Base-by-base conservation (phyloP, 2,888 invertebrate genomes). In the Apodemia mormo region DNA sequence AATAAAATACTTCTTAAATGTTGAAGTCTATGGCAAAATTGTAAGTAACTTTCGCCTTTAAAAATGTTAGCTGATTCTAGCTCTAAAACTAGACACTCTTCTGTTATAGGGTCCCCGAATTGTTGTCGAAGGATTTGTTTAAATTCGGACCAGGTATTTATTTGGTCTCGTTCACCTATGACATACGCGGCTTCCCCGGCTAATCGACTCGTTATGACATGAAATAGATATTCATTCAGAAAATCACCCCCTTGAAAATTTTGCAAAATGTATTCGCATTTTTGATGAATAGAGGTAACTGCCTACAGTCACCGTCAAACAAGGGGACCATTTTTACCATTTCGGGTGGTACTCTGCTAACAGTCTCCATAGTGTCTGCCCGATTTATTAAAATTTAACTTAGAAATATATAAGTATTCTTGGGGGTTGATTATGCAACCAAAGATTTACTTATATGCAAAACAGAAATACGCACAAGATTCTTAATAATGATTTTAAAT, bases 21-120 rank as follows among this genome's bases (percentile, higher is more conserved):
- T 67, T 74, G 76, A 1, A 76, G 58, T 37, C 75, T 71, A 65
- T 75, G 69, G 30, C 68, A 74, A 70, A 76, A 73, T 1, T 76
- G 72, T 33, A 72, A 67, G 70, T 72, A 76, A 70, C 68, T 71
- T 71, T 76, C 74, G 7, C 64, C 65, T 7, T 56, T 65, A 12
- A 72, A 69, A 61, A 74, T 67, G 65, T 71, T 73, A 33, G 72
- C 12, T 0, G 52, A 54, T 14, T 73, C 72, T 52, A 76, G 29
- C 64, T 74, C 76, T 8, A 74, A 66, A 2, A 56, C 52, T 37
- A 74, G 29, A 69, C 73, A 73, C 40, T 73, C 70, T 33, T 76
- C 74, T 9, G 71, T 71, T 12, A 73, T 68, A 10, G 71, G 74
- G 29, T 74, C 74, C 0, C 74, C 71, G 65, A 76, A 76, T 69